Evolutionary conservation across 1,140 invertebrate genomes (phyloP).

Genomic region (Sycobia sp.): DNA sequence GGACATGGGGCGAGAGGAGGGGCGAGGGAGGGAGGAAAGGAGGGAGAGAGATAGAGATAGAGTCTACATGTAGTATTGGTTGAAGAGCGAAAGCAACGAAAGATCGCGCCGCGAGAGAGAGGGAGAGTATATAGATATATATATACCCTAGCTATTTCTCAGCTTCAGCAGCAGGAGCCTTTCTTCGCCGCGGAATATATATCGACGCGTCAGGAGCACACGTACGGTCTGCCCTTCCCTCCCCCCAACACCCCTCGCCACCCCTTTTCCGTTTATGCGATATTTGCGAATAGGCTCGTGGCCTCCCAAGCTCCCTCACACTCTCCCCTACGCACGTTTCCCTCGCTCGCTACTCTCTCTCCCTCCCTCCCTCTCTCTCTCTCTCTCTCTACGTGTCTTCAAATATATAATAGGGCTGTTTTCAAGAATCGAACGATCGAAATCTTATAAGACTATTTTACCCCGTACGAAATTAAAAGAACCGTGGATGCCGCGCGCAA

Average conservation of each 20-base stretch:
- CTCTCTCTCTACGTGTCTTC: conserved; percentile 1
- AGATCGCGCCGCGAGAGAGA: conserved; percentile 23
- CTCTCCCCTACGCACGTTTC: neutral
- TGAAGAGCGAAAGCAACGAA: conserved; percentile 22
- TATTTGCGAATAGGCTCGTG: conserved; percentile 19
- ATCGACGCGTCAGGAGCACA: conserved; percentile 60
- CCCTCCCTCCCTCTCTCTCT: neutral
- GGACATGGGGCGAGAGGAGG: neutral
- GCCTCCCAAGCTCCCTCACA: neutral
- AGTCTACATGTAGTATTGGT: no score
- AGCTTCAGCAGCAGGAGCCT: conserved; percentile 59
- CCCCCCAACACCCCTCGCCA: no score
- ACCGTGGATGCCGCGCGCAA: no score
- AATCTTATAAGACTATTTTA: no score
- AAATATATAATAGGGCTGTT: no score
- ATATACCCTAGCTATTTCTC: conserved; percentile 58
- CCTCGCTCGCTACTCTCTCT: no score
- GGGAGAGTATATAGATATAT: no score
- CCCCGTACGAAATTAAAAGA: no score
- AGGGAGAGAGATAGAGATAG: neutral
- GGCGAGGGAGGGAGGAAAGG: neutral
- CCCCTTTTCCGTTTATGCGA: conserved; percentile 4
- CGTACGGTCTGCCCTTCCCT: conserved; percentile 29
- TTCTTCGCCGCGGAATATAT: conserved; percentile 59
- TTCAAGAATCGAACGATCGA: no score